A percentile compares a stretch with the other conserved stretches of the same genome.
These are phyloP conservation scores for Rhinella marina DNA, from an alignment of 2,797 vertebrate genomes.

Conservation along the genomic window DNA sequence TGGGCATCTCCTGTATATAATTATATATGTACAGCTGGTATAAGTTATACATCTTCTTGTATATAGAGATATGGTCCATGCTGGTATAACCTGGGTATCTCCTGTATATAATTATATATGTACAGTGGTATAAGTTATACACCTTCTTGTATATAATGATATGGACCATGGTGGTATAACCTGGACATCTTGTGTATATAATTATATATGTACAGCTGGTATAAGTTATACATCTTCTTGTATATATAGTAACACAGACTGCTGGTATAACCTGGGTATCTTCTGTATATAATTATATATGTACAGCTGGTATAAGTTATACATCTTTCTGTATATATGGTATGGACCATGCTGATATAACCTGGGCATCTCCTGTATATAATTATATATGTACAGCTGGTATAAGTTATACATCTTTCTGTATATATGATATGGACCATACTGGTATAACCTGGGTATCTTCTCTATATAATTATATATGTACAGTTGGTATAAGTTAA, in stretches of 20 bases:
- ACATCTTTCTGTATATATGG: neutral
- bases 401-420: neutral
- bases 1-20: neutral
- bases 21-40: neutral
- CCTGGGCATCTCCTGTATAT: neutral
- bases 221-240: too few species aligned
- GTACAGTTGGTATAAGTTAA: too few species aligned
- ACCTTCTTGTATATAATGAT: neutral
- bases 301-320: too few species aligned
- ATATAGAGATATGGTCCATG: neutral
- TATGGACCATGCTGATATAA: neutral
- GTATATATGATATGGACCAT: neutral
- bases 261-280: neutral
- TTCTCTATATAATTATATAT: too few species aligned
- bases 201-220: neutral
- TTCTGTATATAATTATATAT: neutral
- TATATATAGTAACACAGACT: neutral
- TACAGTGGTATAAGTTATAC: too few species aligned
- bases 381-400: neutral
- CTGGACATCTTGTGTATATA: neutral
- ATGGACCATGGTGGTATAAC: neutral
- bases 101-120: neutral
- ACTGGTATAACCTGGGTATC: neutral
- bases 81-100: neutral
- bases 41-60: too few species aligned